A percentile compares a stretch with the other conserved stretches of the same genome.
Evolutionary conservation across 2,113 vertebrate species (phyloP).

Genomic region (Corythoichthys haematopterus): DNA sequence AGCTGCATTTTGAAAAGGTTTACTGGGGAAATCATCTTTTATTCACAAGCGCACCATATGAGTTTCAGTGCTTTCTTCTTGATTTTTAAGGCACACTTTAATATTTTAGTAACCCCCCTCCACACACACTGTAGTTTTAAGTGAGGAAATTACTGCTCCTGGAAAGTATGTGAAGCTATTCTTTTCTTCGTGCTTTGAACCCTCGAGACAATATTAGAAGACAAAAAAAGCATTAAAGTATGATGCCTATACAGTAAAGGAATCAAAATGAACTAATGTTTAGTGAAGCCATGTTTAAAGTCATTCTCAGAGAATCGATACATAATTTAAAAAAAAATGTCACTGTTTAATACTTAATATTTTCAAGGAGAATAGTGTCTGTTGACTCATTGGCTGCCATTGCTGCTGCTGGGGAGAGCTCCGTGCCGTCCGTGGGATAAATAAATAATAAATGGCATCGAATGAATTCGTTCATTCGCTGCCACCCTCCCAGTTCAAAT

Average conservation of each 20-base stretch:
- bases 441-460: too few species aligned
- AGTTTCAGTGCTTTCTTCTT: conserved; percentile 15
- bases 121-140: conserved; percentile 20
- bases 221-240: conserved; percentile 6
- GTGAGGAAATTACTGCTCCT: conserved; percentile 18
- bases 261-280: background rate
- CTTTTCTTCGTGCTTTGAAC: conserved; percentile 8
- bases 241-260: background rate
- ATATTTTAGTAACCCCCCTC: conserved; percentile 19
- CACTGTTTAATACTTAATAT: too few species aligned
- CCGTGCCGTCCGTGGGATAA: too few species aligned
- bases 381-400: too few species aligned
- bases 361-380: too few species aligned
- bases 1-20: conserved; percentile 16
- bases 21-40: conserved; percentile 24
- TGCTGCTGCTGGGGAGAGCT: too few species aligned
- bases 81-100: conserved; percentile 17
- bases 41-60: conserved; percentile 4
- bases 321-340: background rate
- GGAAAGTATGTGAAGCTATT: conserved; percentile 10
- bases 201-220: conserved; percentile 15
- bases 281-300: background rate
- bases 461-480: too few species aligned
- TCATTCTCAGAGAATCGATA: background rate
- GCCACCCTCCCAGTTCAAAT: too few species aligned